These are phyloP conservation scores for Neuroterus valhalla DNA, from an alignment of 1,140 invertebrate species.

Conservation along the genomic window DNA sequence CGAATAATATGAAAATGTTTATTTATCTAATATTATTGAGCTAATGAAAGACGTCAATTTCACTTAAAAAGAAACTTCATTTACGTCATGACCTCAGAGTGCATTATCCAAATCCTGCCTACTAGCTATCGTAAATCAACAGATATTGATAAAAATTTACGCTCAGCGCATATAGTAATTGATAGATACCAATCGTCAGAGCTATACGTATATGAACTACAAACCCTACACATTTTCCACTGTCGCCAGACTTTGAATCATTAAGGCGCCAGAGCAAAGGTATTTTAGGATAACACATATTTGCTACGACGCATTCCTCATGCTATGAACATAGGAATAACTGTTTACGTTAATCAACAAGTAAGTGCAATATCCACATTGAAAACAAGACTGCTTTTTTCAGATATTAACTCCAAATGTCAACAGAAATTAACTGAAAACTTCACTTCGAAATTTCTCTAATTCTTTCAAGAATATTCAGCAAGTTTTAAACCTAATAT, in stretches of 20 bases:
- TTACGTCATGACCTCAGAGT: neutral
- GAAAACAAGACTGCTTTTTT: neutral
- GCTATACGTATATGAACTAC: conserved; percentile 27
- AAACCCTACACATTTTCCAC: neutral
- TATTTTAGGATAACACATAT: neutral
- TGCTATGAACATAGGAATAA: neutral
- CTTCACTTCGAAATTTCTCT: too few species aligned
- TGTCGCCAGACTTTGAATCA: conserved; percentile 23
- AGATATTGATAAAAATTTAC: neutral
- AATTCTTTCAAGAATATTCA: too few species aligned
- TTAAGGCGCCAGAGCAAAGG: neutral
- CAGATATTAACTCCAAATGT: neutral
- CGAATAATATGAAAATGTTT: too few species aligned
- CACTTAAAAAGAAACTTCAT: neutral
- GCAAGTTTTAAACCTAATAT: too few species aligned
- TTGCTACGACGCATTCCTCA: neutral
- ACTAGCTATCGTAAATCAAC: neutral
- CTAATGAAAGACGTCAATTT: too few species aligned
- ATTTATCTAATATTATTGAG: too few species aligned
- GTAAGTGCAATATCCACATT: neutral
- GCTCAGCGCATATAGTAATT: neutral
- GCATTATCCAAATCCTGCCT: neutral
- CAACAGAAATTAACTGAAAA: too few species aligned
- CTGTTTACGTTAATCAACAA: neutral
- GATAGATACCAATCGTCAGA: conserved; percentile 1